Evolutionary conservation across 2,797 vertebrate species (phyloP).

Genomic region (Avahi laniger): DNA sequence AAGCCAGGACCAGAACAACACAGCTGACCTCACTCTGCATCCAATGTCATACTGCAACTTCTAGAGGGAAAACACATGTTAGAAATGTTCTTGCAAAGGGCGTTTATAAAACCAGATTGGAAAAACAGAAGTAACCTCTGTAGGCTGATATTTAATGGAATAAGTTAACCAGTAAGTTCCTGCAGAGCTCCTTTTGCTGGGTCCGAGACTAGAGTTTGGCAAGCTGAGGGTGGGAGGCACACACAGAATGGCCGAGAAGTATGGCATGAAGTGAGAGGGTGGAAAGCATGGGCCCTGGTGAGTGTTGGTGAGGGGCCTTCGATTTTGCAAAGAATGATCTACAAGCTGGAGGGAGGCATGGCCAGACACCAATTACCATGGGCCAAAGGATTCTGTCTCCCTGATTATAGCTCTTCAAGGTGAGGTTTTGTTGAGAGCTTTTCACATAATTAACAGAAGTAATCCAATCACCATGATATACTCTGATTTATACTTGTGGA

Average conservation of each 20-base stretch:
- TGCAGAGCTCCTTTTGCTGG: background rate
- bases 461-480: background rate
- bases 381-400: background rate
- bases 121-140: background rate
- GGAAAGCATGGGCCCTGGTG: rapidly evolving
- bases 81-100: background rate
- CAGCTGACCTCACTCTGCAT: background rate
- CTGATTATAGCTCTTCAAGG: background rate
- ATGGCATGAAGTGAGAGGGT: background rate
- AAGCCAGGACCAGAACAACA: background rate
- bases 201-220: background rate
- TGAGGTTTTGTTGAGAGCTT: background rate
- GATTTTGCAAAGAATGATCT: background rate
- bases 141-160: background rate
- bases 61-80: background rate
- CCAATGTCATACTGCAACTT: background rate
- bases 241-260: background rate
- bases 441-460: background rate
- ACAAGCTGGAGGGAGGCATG: background rate
- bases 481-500: background rate
- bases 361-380: background rate
- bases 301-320: background rate
- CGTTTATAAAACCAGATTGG: background rate
- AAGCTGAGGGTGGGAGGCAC: background rate
- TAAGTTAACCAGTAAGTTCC: background rate